phyloP scores from a whole-genome alignment of 2,888 invertebrate species.

The Scaptomyza polygonia region DNA sequence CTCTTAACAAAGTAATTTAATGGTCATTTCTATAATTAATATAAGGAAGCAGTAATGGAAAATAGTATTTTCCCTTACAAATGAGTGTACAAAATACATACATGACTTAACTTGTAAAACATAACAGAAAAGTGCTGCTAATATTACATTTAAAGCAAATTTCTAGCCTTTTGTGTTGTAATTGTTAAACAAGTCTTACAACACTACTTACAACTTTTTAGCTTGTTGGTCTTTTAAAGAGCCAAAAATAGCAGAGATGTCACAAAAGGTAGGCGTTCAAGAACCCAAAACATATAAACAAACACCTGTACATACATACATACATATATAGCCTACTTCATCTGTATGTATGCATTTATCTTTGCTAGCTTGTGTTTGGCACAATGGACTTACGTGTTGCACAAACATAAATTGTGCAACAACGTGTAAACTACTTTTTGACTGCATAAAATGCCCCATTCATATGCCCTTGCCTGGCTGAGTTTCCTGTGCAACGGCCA shows the following conservation, averaged over 20 bases:
- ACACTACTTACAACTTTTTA: background rate
- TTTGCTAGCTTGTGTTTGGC: constrained; percentile 47
- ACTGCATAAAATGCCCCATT: constrained; percentile 72
- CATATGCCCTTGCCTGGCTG: constrained; percentile 55
- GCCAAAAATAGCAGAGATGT: constrained; percentile 3
- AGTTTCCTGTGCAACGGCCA: constrained; percentile 30
- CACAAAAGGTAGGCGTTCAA: constrained; percentile 18
- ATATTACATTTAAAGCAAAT: background rate
- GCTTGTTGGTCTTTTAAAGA: background rate
- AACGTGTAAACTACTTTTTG: constrained; percentile 82
- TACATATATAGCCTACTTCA: background rate
- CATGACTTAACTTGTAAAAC: background rate
- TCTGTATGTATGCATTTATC: constrained; percentile 32
- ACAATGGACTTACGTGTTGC: constrained; percentile 76
- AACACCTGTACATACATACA: background rate
- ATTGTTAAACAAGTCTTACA: constrained; percentile 10
- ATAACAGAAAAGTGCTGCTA: background rate
- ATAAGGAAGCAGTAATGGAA: too few relatives aligned
- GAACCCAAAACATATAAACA: constrained; percentile 6
- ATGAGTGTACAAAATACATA: too few relatives aligned
- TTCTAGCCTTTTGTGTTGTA: background rate
- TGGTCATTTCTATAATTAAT: background rate
- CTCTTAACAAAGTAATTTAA: constrained; percentile 3
- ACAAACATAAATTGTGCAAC: constrained; percentile 82
- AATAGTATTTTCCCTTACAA: too few relatives aligned